Evolutionary conservation across 1,140 invertebrate genomes (phyloP).

Genomic region (Laupala kohalensis): DNA sequence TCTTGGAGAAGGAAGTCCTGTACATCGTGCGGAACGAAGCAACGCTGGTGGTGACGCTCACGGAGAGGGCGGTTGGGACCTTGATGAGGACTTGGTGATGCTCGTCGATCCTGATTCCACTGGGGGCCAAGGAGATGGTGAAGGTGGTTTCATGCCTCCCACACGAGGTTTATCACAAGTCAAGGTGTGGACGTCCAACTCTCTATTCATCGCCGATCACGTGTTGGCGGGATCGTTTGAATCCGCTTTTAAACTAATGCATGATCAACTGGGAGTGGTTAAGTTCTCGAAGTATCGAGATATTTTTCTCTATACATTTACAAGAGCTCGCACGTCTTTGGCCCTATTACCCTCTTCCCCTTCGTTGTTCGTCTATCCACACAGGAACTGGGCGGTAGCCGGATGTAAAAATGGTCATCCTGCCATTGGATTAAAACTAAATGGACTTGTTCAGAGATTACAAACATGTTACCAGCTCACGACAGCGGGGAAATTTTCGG

Average conservation of each 20-base stretch:
- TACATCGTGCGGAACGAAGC: conserved; percentile 26
- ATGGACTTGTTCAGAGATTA: conserved; percentile 64
- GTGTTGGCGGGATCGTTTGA: conserved; percentile 90
- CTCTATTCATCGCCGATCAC: conserved; percentile 81
- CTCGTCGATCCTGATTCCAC: conserved; percentile 67
- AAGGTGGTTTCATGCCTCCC: conserved; percentile 68
- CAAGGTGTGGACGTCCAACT: conserved; percentile 73
- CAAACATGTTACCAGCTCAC: conserved; percentile 82
- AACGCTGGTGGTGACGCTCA: conserved; percentile 28
- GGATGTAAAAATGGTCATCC: conserved; percentile 66
- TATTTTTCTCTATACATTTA: conserved; percentile 66
- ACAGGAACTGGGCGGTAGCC: conserved; percentile 82
- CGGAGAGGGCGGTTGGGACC: conserved; percentile 71
- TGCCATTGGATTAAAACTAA: conserved; percentile 60
- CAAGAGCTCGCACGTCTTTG: conserved; percentile 60
- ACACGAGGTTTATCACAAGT: conserved; percentile 47
- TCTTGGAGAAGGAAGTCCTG: conserved; percentile 47
- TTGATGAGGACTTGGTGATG: conserved; percentile 86
- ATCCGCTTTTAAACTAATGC: conserved; percentile 69
- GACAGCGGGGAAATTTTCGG: conserved; percentile 87
- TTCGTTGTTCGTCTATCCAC: conserved; percentile 65
- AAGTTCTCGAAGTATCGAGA: conserved; percentile 76
- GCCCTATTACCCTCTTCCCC: conserved; percentile 62
- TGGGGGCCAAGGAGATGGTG: conserved; percentile 28
- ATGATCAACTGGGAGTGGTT: conserved; percentile 75